Evolutionary conservation across 2,888 invertebrate genomes (phyloP), one percentile per base, ranked within the genome.

Genomic region (Parapristionchus giblindavisi): DNA sequence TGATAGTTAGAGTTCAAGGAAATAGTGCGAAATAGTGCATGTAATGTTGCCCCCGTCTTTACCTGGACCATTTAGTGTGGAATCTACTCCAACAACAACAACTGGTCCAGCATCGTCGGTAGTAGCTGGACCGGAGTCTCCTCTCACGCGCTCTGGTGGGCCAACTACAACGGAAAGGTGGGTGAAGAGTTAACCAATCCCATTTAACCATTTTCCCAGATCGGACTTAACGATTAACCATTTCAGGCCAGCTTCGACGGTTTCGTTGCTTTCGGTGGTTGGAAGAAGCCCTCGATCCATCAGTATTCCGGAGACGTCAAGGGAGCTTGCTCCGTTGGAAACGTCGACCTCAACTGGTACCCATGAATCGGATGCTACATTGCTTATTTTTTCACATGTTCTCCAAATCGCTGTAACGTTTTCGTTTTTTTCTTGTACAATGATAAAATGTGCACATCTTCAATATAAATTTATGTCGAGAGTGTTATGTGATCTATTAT

Each of bases 81-180:
- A 43, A 76, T 80, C 43, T 77, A 79, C 74, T 63, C 78, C 5
- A 78, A 76, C 63, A 58, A 75, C 73, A 77, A 78, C 75, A 81
- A 78, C 75, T 81, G 81, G 81, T 51, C 68, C 56, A 71, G 61
- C 34, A 81, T 81, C 43, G 81, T 81, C 34, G 81, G 81, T 58
- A 48, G 63, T 17, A 72, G 63, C 61, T 80, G 79, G 79, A 77
- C 65, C 34, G 80, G 72, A 14, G 61, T 81, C 54, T 75, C 76
- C 27, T 54, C 70, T 24, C 65, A 77, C 29, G 78, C 78, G 6
- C 78, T 81, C n/a, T 81, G 81, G 81, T 79, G 77, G 79, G 79
- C 80, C 29, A 76, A 75, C 48, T 80, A 80, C 76, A 78, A 77
- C 56, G 74, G 75, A 60, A 43, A 75, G 43, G 75, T 43, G 1